phyloP scores from a whole-genome alignment of 2,888 invertebrate genomes.

The Pteria penguin region DNA sequence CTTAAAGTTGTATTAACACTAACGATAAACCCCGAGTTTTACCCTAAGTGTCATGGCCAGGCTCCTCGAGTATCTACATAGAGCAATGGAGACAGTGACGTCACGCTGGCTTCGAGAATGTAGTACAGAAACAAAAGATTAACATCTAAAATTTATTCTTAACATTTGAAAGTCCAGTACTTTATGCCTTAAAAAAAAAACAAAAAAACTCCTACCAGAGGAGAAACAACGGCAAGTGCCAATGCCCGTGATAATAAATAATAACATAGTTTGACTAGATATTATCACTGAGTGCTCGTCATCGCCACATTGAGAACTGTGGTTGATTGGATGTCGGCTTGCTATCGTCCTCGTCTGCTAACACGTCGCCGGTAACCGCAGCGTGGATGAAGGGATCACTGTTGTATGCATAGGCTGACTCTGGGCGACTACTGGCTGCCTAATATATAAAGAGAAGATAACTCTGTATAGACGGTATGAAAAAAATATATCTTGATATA shows the following conservation, averaged over 20 bases:
- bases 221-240: no score
- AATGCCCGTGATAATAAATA: neutral
- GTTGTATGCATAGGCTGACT: constrained; percentile 59
- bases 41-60: no score
- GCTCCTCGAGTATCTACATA: no score
- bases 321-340: constrained; percentile 44
- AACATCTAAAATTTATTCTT: no score
- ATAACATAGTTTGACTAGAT: neutral
- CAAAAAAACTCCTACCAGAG: no score
- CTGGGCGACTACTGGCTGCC: constrained; percentile 64
- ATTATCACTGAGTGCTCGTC: constrained; percentile 27
- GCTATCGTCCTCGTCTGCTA: constrained; percentile 60
- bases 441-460: constrained; percentile 29
- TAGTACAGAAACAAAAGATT: no score
- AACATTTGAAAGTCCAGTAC: no score
- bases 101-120: no score
- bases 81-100: no score
- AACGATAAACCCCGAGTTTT: no score
- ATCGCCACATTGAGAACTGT: constrained; percentile 63
- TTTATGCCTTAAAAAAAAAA: no score
- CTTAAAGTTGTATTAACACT: no score
- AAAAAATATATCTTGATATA: neutral
- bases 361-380: constrained; percentile 70
- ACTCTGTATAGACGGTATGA: neutral
- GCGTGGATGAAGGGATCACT: constrained; percentile 65